Evolutionary conservation across 2,113 vertebrate species (phyloP).

Genomic region (Stercorarius parasiticus): DNA sequence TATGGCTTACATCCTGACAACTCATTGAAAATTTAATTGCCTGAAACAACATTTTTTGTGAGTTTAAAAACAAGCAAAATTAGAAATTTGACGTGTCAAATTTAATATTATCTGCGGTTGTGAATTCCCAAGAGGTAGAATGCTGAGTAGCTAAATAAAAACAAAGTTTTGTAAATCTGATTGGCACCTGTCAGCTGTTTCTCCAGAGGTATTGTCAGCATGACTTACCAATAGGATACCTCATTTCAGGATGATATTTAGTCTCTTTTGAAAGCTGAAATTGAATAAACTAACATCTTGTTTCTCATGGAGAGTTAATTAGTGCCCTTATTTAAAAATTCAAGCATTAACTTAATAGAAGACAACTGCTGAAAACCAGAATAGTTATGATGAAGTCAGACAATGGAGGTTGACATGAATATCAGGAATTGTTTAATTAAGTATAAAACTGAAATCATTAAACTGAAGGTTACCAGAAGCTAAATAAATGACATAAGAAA

Average conservation of each 20-base stretch:
- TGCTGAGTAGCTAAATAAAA: constrained; percentile 17
- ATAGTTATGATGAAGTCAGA: not conserved
- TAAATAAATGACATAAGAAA: not conserved
- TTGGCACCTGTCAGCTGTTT: constrained; percentile 41
- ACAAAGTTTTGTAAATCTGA: constrained; percentile 1
- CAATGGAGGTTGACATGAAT: not conserved
- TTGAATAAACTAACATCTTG: not conserved
- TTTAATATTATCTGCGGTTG: not conserved
- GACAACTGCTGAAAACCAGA: not conserved
- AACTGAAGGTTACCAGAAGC: not conserved
- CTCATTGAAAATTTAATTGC: not conserved
- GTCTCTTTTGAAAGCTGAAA: constrained; percentile 28
- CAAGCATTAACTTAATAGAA: not conserved
- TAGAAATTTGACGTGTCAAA: not conserved
- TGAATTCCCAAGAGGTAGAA: not conserved
- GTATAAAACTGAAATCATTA: not conserved
- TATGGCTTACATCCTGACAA: not conserved
- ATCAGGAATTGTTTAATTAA: not conserved
- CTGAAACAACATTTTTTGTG: not conserved
- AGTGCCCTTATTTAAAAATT: not conserved
- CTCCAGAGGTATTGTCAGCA: not conserved
- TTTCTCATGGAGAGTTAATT: constrained; percentile 13
- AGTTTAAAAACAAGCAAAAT: not conserved
- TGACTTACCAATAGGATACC: constrained; percentile 2
- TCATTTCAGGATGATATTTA: constrained; percentile 16